Percentiles rank a stretch among this genome's conserved stretches.
Evolutionary conservation across 1,140 invertebrate genomes (phyloP).

Genomic region (Cylas formicarius): DNA sequence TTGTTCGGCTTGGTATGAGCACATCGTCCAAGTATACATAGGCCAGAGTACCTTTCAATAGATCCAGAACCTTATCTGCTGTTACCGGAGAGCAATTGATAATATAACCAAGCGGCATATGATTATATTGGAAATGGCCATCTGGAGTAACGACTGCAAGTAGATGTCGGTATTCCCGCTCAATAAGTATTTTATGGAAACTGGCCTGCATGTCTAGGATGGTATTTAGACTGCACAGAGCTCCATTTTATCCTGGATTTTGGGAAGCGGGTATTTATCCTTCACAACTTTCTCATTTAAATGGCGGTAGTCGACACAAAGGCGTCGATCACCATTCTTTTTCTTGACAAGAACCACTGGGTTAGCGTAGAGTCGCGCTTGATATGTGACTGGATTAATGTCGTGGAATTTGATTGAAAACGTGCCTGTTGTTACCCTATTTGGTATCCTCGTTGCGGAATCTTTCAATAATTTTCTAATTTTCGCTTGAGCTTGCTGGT

Average conservation of each 20-base stretch:
- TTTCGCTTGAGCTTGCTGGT: no score
- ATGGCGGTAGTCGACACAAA: slow-evolving; percentile 38
- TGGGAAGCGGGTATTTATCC: slow-evolving; percentile 2
- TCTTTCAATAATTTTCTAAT: no score
- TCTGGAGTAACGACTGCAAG: slow-evolving; percentile 35
- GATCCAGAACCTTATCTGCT: slow-evolving; percentile 26
- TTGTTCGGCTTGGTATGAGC: slow-evolving; percentile 40
- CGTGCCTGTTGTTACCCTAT: neutral
- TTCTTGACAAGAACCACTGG: slow-evolving; percentile 38
- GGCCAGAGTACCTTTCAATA: slow-evolving; percentile 23
- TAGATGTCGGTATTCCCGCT: slow-evolving; percentile 25
- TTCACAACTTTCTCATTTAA: slow-evolving; percentile 1
- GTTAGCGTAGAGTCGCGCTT: slow-evolving; percentile 30
- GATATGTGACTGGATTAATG: no score
- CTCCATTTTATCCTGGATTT: no score
- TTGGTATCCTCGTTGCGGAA: neutral
- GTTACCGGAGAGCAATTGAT: slow-evolving; percentile 25
- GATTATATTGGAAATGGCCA: slow-evolving; percentile 29
- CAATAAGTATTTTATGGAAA: slow-evolving; percentile 20
- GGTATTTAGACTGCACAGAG: no score
- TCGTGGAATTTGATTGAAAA: slow-evolving; percentile 1
- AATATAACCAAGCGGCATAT: slow-evolving; percentile 30
- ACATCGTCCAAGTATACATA: slow-evolving; percentile 30
- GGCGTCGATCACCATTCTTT: slow-evolving; percentile 30
- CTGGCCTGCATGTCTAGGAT: no score